These are phyloP conservation scores for Hydropsyche tenuis DNA, from an alignment of 1,140 invertebrate species.

Conservation along the genomic window DNA sequence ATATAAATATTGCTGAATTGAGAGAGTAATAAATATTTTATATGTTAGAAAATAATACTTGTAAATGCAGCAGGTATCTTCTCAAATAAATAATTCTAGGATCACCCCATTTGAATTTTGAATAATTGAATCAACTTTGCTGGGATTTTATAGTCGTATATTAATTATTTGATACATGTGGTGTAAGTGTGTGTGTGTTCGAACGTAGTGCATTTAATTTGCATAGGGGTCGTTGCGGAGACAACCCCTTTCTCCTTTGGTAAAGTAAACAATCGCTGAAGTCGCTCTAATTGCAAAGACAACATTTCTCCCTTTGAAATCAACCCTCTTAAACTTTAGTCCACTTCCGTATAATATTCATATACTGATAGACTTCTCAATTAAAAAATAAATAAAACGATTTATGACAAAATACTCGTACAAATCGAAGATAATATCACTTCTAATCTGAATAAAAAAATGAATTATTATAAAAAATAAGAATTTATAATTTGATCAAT, in stretches of 20 bases:
- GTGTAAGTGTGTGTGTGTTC: neutral
- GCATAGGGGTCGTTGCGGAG: slow-evolving; percentile 32
- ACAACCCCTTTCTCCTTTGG: slow-evolving; percentile 37
- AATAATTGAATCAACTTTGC: slow-evolving; percentile 13
- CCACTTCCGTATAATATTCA: neutral
- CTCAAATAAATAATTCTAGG: too few relatives aligned
- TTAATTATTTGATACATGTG: too few relatives aligned
- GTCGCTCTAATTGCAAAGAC: slow-evolving; percentile 40
- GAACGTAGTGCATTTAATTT: slow-evolving; percentile 35
- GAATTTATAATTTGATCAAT: neutral
- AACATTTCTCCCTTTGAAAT: slow-evolving; percentile 18
- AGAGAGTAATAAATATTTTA: neutral
- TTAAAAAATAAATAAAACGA: neutral
- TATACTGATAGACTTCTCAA: too few relatives aligned
- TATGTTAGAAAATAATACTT: too few relatives aligned
- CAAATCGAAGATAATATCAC: neutral
- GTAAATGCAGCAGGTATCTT: too few relatives aligned
- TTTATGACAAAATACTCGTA: neutral
- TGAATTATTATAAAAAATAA: slow-evolving; percentile 4
- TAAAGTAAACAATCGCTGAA: slow-evolving; percentile 34
- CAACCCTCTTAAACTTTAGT: neutral
- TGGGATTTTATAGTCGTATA: neutral
- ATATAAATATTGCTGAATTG: neutral
- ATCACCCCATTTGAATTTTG: neutral
- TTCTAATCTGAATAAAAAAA: neutral